Evolutionary conservation across 53 echinoderm and acorn worm species (phyloP).

Genomic region (Hippasteria phrygiana): DNA sequence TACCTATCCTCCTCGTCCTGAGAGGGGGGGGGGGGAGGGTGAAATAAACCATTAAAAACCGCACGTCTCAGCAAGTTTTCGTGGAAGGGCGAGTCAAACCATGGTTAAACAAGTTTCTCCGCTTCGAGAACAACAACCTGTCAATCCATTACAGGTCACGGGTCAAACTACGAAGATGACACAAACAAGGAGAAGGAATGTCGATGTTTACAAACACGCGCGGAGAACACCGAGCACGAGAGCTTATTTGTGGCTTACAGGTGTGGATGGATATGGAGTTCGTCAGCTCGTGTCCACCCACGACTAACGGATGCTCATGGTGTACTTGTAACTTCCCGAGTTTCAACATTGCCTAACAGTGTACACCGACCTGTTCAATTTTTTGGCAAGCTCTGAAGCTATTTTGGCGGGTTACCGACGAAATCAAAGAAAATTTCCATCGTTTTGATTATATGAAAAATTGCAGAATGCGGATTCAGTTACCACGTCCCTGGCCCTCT

Average conservation of each 20-base stretch:
- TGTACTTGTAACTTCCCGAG: no score
- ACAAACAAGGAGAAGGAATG: constrained; percentile 40
- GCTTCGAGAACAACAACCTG: constrained; percentile 44
- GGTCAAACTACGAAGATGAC: no score
- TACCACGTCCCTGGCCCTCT: no score
- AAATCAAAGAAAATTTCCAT: no score
- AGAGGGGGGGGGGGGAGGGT: no score
- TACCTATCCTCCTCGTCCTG: not conserved
- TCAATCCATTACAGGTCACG: not conserved
- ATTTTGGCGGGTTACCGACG: no score
- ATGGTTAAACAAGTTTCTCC: not conserved
- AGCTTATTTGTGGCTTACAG: not conserved
- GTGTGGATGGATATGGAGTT: constrained; percentile 3
- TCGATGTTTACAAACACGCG: constrained; percentile 46
- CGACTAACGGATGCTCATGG: not conserved
- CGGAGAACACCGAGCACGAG: not conserved
- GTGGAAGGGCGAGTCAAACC: constrained; percentile 7
- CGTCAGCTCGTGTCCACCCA: not conserved
- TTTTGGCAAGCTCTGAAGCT: no score
- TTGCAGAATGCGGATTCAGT: no score
- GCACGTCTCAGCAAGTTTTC: constrained; percentile 13
- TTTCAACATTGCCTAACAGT: no score
- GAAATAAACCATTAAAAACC: not conserved
- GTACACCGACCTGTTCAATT: no score
- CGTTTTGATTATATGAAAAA: no score